phyloP scores from a whole-genome alignment of 2,113 vertebrate genomes.

The Aramus guarauna region DNA sequence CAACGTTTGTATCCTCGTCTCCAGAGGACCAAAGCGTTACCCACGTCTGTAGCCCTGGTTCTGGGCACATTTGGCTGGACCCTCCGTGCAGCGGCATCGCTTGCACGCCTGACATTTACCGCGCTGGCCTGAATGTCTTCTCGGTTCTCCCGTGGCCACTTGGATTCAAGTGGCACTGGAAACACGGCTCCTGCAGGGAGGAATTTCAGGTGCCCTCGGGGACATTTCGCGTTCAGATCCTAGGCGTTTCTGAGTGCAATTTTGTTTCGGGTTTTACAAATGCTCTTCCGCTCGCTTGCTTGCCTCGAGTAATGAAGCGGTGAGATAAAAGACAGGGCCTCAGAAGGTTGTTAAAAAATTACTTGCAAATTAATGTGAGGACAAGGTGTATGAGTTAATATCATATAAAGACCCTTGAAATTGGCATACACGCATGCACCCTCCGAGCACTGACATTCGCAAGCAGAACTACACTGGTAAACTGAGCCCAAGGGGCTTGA shows the following conservation, averaged over 20 bases:
- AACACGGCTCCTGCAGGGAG: accelerated
- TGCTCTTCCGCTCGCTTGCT: neutral
- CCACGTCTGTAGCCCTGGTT: accelerated
- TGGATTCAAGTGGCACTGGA: neutral
- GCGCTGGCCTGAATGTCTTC: neutral
- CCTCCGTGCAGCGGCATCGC: accelerated
- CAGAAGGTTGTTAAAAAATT: slow-evolving; percentile 35
- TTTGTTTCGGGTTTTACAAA: neutral
- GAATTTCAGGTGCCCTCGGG: neutral
- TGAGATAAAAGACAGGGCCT: slow-evolving; percentile 37
- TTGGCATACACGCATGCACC: neutral
- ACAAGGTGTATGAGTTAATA: slow-evolving; percentile 60
- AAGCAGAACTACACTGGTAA: slow-evolving; percentile 66
- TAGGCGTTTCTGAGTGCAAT: neutral
- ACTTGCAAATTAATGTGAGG: slow-evolving; percentile 56
- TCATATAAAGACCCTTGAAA: slow-evolving; percentile 57
- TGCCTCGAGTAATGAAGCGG: neutral
- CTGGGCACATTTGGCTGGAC: neutral
- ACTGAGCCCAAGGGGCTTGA: slow-evolving; percentile 74
- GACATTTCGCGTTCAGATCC: accelerated
- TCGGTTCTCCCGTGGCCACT: neutral
- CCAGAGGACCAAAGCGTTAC: neutral
- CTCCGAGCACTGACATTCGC: slow-evolving; percentile 37
- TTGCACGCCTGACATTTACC: neutral
- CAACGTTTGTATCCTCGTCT: accelerated